phyloP scores from a whole-genome alignment of 2,797 vertebrate species.

The Mormyrus hasselquistii region DNA sequence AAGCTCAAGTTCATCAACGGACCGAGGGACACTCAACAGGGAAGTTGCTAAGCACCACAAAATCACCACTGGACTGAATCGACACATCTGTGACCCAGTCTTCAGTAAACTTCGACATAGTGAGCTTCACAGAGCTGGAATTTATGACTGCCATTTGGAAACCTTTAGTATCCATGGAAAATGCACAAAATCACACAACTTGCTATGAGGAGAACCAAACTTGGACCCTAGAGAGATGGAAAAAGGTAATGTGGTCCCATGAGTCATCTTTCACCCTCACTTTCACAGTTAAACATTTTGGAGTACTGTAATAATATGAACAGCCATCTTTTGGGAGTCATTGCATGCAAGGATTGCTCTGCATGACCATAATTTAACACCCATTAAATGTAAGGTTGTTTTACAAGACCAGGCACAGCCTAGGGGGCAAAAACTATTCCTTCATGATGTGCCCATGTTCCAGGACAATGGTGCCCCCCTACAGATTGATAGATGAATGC shows the following conservation, averaged over 20 bases:
- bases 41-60: not conserved
- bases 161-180: not conserved
- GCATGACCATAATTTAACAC: not conserved
- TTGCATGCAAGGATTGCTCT: not conserved
- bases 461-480: not conserved
- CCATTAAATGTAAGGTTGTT: not conserved
- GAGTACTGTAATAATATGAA: not conserved
- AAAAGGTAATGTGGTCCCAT: not conserved
- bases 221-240: not conserved
- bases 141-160: not conserved
- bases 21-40: not conserved
- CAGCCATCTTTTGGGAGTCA: slow-evolving; percentile 4
- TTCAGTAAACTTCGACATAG: not conserved
- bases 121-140: not conserved
- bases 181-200: not conserved
- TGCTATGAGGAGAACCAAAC: not conserved
- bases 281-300: not conserved
- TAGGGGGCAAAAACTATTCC: not conserved
- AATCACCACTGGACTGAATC: not conserved
- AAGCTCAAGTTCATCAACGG: not conserved
- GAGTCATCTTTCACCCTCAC: not conserved
- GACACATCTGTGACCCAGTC: not conserved
- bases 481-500: not conserved
- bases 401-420: not conserved
- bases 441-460: not conserved